Evolutionary conservation across 2,113 vertebrate genomes (phyloP), one percentile per base, ranked within the genome.

Genomic region (Python bivittatus): DNA sequence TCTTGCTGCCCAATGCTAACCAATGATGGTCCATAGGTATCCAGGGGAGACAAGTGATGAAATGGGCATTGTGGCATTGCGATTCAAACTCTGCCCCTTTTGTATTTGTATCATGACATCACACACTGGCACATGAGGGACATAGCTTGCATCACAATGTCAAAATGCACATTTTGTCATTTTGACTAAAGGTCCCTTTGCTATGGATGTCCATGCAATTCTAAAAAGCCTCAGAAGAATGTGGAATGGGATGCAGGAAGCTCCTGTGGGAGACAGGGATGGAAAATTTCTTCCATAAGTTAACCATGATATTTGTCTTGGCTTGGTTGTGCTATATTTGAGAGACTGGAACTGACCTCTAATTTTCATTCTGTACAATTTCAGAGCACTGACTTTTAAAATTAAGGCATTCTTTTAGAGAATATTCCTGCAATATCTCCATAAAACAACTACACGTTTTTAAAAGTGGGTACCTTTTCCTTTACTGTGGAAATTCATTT

Each of bases 371-470:
- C 8, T n/a, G 9, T 2, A 17, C 11, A 15, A 57, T 48, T 48
- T 72, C 17, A 72, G 89, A n/a, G 0, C 0, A 12, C 86, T 94
- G 56, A 23, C 90, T 92, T 95, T 90, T 42, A 38, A 56, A 90
- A 94, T 95, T 94, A 83, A 94, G 54, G 92, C 92, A 88, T 92
- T 96, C 93, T 54, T 54, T 88, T 58, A 88, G 54, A 89, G 84
- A 29, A 38, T 6, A 60, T 87, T 64, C 58, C 83, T 92, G 23
- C 83, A 87, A 83, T 86, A 94, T 91, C 86, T 93, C 68, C 91
- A 44, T 42, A n/a, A 72, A 7, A 57, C 29, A 79, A 92, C 60
- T 23, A 93, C 89, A n/a, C n/a, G 13, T 42, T n/a, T 87, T 56
- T 33, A 57, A 33, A 33, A 15, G 27, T n/a, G 11, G 22, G 29